Percentiles rank a stretch among this genome's conserved stretches.
Conservation (phyloP, 2,797 vertebrate species). For the Catharus ustulatus region DNA sequence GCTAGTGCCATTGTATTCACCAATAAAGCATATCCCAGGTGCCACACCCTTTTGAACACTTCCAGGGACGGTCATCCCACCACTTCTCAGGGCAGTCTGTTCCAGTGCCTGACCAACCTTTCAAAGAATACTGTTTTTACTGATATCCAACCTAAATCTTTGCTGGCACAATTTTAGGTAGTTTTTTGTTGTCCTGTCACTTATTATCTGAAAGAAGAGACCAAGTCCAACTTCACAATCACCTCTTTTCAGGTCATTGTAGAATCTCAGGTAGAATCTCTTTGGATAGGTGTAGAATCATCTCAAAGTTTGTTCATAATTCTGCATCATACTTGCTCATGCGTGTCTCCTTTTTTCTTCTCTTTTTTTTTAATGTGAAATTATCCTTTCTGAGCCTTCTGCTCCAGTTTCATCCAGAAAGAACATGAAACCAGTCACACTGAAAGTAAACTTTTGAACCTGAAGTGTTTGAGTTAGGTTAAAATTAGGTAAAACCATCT, state of each 20-base stretch:
- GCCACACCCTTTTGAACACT: not conserved
- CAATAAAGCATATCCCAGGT: not conserved
- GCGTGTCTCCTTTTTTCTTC: not conserved
- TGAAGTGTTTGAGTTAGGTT: not conserved
- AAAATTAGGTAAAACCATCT: not conserved
- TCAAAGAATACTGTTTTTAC: not conserved
- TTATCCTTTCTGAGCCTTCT: not conserved
- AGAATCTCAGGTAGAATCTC: not conserved
- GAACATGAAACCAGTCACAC: not conserved
- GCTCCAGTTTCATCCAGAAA: not conserved
- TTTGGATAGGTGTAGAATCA: not conserved
- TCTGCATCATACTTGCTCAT: not conserved
- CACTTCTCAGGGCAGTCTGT: not conserved
- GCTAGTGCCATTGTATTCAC: accelerated
- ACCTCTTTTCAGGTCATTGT: not conserved
- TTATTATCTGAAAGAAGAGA: not conserved
- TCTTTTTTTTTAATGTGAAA: not conserved
- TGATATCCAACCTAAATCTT: not conserved
- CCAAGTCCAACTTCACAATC: not conserved
- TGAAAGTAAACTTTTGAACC: conserved; percentile 24
- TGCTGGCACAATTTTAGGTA: not conserved
- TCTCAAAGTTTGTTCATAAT: not conserved
- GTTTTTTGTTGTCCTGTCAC: not conserved
- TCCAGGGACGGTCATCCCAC: no score
- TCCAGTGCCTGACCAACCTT: not conserved